Base-by-base conservation (phyloP, 2,888 invertebrate species). In the Nipponacmea schrenckii region DNA sequence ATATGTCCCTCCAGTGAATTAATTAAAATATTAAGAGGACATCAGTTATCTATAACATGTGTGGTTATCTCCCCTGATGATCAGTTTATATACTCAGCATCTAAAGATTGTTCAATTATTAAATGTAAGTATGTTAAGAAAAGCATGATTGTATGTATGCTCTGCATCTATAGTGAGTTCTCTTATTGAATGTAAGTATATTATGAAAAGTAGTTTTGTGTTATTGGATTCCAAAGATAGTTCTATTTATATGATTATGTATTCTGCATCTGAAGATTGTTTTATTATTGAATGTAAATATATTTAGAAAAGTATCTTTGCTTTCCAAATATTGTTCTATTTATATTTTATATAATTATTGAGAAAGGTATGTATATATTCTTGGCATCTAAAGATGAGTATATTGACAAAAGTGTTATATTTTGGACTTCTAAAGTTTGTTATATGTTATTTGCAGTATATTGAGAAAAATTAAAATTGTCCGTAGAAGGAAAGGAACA, bases 41-140 rank as follows among this genome's bases (percentile, higher is more conserved):
- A 97, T 82, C 92, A 92, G 80, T 90, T 93, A 69, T 91, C 95
- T 0, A 89, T 96, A 14, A 97, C 97, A 1, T 94, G 95, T 86
- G 86, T 96, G 17, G 94, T 94, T 80, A 88, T 97, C 5, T 93
- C 94, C 44, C 90, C 91, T 72, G 94, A 96, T 89, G 92, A 93
- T 65, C 91, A 92, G 81, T 92, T 90, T 82, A 90, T 94, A 0
- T 97, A 93, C 89, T 93, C 94, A 39, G 96, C 95, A 0, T 95
- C 95, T 71, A 97, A 97, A 91, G 95, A 96, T 88, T 94, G 95
- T 65, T 91, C 92, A 66, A 91, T 98, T 69, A 92, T 96, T 20
- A 97, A 97, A 91, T 98, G 96, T 92, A 90, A 88, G 89, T 85
- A 74, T 27, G 15, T 20, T 67, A 24, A 17, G 17, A 62, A 44